Base-by-base conservation (phyloP, 2,888 invertebrate species). In the Cantharis nigra region DNA sequence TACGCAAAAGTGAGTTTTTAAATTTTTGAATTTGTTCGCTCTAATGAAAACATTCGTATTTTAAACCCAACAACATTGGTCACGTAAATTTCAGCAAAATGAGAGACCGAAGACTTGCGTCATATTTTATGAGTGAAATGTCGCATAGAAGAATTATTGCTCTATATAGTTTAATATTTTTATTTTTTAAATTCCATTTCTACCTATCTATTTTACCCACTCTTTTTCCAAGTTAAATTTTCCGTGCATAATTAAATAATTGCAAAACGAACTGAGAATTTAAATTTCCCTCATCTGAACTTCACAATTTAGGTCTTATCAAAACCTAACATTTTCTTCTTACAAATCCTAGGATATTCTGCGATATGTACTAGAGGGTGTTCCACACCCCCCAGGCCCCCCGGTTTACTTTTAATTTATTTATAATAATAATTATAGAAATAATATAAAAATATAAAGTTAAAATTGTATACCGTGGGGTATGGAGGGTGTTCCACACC, bases 121-220 rank as follows among this genome's bases (percentile, higher is more conserved):
- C 70, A 77, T 79, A 79, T 77, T 79, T 79, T 77, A 79, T 75
- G 71, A 72, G 71, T 70, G 70, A 76, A 78, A 75, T 73, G 79
- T 79, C 77, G 72, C 77, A 71, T 74, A 69, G 70, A 65, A 77
- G 77, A 79, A 79, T 79, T 79, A 79, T 79, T 72, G 33, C 79
- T 70, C 18, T 71, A 72, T 75, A 69, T 79, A 77, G 72, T 79
- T 79, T 79, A 79, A 79, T 79, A 49, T 49, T 49, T 79, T 75
- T 75, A 71, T 77, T 74, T 76, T 26, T 74, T 70, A 69, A 70
- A 63, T 63, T 75, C 13, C 23, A n/a, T 67, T 18, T 26, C 26
- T 26, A 23, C 65, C 65, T 67, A 65, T 30, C 10, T 30, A 30
- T 23, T 67, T 67, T 67, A n/a, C 13, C 9, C 26, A 26, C n/a